Percentiles rank a stretch among this genome's conserved stretches.
phyloP scores from a whole-genome alignment of 2,888 invertebrate species.

The Gonocerus acuteangulatus region DNA sequence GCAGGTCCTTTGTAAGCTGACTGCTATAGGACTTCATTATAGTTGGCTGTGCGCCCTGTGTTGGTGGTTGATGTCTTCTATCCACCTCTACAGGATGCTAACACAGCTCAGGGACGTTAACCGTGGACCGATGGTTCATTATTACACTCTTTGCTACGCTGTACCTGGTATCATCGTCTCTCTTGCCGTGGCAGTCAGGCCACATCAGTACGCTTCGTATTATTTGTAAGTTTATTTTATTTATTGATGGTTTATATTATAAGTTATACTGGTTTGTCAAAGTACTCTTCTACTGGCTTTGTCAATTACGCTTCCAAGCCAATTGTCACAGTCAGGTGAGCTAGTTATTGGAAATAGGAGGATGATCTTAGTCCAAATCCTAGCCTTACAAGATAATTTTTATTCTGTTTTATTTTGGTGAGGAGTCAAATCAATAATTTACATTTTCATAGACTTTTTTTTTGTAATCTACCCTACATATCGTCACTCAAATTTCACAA shows the following conservation, averaged over 20 bases:
- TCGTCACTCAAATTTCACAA: too few relatives aligned
- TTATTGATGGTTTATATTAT: constrained; percentile 17
- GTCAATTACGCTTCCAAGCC: too few relatives aligned
- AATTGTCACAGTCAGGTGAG: too few relatives aligned
- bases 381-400: too few relatives aligned
- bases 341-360: too few relatives aligned
- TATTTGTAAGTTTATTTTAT: constrained; percentile 65
- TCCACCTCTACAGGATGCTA: constrained; percentile 87
- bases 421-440: too few relatives aligned
- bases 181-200: constrained; percentile 82
- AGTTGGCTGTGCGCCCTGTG: constrained; percentile 84
- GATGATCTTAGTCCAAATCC: too few relatives aligned
- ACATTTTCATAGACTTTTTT: too few relatives aligned
- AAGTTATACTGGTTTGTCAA: too few relatives aligned
- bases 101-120: constrained; percentile 94
- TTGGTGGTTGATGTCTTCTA: constrained; percentile 86
- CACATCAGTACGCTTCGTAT: constrained; percentile 90
- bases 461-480: too few relatives aligned
- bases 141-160: constrained; percentile 85
- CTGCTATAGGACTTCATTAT: constrained; percentile 87
- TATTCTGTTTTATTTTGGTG: too few relatives aligned
- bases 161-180: constrained; percentile 86
- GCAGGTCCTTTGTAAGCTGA: constrained; percentile 72
- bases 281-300: too few relatives aligned
- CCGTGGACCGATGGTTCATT: constrained; percentile 87